Percentiles rank a stretch among this genome's conserved stretches.
phyloP scores from a whole-genome alignment of 1,140 invertebrate genomes.

The Euborellia annulipes region DNA sequence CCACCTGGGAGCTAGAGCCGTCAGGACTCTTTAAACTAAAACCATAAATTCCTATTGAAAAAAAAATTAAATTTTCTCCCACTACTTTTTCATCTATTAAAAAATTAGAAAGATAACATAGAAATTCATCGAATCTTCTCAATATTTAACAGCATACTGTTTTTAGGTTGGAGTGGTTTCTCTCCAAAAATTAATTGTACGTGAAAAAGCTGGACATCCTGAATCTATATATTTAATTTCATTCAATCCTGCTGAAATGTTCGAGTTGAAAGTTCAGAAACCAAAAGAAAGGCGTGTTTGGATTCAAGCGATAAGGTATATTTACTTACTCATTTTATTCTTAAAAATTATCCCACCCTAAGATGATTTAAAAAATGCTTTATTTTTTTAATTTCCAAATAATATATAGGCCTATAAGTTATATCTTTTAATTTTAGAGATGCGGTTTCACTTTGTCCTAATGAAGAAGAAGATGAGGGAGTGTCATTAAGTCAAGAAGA shows the following conservation, averaged over 20 bases:
- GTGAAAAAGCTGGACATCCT: conserved; percentile 81
- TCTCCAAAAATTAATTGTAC: conserved; percentile 73
- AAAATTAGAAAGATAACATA: too few relatives aligned
- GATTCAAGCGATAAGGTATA: conserved; percentile 65
- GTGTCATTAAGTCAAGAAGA: conserved; percentile 49
- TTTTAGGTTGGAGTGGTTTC: conserved; percentile 68
- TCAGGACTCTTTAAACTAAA: too few relatives aligned
- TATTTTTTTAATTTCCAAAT: too few relatives aligned
- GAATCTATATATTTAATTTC: conserved; percentile 78
- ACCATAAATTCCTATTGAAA: too few relatives aligned
- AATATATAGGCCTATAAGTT: conserved; percentile 14
- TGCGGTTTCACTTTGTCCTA: conserved; percentile 24
- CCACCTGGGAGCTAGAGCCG: too few relatives aligned
- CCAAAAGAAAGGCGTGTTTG: conserved; percentile 77
- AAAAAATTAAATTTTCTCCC: too few relatives aligned
- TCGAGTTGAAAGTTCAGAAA: conserved; percentile 77
- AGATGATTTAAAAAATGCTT: too few relatives aligned
- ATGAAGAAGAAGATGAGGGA: conserved; percentile 34
- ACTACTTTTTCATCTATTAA: too few relatives aligned
- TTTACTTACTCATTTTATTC: conserved; percentile 30
- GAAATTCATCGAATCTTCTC: too few relatives aligned
- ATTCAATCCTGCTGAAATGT: conserved; percentile 74
- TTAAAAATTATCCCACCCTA: too few relatives aligned
- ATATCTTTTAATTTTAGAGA: conserved; percentile 18
- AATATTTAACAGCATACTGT: too few relatives aligned